Conservation (phyloP, 2,888 invertebrate genomes). For the Leptopterna dolabrata region DNA sequence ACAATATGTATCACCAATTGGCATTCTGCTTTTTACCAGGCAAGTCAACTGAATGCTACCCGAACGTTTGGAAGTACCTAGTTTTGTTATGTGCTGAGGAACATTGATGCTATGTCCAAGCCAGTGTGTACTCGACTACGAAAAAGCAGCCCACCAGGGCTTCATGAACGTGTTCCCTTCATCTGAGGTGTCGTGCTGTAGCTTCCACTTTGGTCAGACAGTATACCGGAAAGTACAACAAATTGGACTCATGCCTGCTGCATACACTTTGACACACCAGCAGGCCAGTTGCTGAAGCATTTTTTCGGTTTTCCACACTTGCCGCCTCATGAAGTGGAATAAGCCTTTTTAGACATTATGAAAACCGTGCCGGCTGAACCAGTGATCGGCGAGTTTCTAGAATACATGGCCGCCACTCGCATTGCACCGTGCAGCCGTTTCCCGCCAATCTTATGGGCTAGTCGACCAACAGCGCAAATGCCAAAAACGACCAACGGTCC, state of each 20-base stretch:
- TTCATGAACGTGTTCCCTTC: slow-evolving; percentile 1
- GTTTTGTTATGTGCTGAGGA: neutral
- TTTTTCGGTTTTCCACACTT: neutral
- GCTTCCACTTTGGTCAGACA: neutral
- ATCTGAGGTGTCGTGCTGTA: neutral
- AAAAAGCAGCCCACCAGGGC: neutral
- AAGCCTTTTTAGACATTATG: no score
- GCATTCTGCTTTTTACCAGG: neutral
- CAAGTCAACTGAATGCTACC: slow-evolving; percentile 3
- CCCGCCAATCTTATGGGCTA: neutral
- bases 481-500: neutral
- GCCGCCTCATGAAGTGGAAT: neutral
- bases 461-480: neutral
- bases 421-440: neutral
- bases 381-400: neutral
- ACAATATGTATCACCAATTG: neutral
- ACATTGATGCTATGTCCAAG: neutral
- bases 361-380: neutral
- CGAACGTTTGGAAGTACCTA: neutral
- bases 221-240: neutral
- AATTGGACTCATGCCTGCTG: neutral
- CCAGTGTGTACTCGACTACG: neutral
- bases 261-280: neutral
- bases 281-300: neutral
- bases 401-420: neutral